Evolutionary conservation across 2,113 vertebrate genomes (phyloP).

Genomic region (Symphodus melops): DNA sequence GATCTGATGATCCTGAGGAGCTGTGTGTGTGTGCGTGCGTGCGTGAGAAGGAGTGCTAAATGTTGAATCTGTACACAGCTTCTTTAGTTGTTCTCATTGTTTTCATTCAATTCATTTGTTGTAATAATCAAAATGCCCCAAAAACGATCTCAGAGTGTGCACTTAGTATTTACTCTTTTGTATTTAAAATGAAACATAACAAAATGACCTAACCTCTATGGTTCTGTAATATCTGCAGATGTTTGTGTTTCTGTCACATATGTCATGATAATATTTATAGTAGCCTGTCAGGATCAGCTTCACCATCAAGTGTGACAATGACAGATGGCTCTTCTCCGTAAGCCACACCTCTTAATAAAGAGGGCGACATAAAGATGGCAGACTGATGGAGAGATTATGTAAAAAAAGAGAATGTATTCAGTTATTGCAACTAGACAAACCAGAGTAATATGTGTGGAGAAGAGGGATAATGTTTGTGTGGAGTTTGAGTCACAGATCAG

Average conservation of each 20-base stretch:
- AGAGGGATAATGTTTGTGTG: neutral
- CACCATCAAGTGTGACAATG: constrained; percentile 62
- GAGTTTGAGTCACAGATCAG: constrained; percentile 26
- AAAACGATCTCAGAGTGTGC: neutral
- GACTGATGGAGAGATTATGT: constrained; percentile 1
- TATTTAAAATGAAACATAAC: constrained; percentile 8
- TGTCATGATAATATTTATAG: constrained; percentile 77
- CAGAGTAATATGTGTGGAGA: neutral
- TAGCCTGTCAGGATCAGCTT: constrained; percentile 50
- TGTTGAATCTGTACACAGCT: neutral
- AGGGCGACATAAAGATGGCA: constrained; percentile 26
- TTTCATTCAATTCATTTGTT: neutral
- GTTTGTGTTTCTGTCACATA: constrained; percentile 65
- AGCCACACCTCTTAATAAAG: constrained; percentile 65
- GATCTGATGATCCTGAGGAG: constrained; percentile 36
- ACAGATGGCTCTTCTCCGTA: constrained; percentile 76
- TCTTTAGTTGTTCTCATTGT: constrained; percentile 1
- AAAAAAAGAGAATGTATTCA: neutral
- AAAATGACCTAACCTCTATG: neutral
- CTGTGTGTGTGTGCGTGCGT: neutral
- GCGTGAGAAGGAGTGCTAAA: neutral
- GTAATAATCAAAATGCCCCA: neutral
- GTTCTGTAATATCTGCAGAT: constrained; percentile 20
- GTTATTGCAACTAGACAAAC: constrained; percentile 1
- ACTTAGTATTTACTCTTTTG: constrained; percentile 26